phyloP scores from a whole-genome alignment of 2,888 invertebrate genomes.

The Aspidiotus rigidus region DNA sequence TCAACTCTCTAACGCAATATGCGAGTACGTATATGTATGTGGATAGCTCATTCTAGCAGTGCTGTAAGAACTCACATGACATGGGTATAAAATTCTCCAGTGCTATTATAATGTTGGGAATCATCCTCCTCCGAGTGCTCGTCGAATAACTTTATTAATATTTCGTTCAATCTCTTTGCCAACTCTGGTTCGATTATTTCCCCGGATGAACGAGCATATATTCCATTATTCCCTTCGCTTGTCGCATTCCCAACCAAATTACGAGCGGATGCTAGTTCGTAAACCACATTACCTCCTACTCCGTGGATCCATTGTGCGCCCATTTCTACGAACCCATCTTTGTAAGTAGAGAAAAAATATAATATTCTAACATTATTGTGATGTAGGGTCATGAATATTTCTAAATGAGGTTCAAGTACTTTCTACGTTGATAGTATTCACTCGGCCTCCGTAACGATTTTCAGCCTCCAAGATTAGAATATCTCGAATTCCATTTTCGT shows the following conservation, averaged over 20 bases:
- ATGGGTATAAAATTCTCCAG: too few species aligned
- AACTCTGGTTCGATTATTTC: constrained; percentile 9
- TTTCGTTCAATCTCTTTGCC: not conserved
- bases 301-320: constrained; percentile 77
- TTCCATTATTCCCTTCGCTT: not conserved
- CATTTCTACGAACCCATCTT: constrained; percentile 53
- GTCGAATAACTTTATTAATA: not conserved
- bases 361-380: not conserved
- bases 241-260: constrained; percentile 30
- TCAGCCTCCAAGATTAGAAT: constrained; percentile 55
- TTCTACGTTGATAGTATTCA: constrained; percentile 43
- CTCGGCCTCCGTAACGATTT: constrained; percentile 55
- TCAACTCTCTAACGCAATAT: too few species aligned
- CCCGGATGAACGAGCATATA: constrained; percentile 11
- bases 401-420: not conserved
- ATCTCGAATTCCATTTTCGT: constrained; percentile 45
- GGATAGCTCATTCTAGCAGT: too few species aligned
- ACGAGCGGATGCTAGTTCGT: constrained; percentile 43
- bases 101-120: too few species aligned
- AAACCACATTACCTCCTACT: constrained; percentile 54
- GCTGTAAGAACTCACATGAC: too few species aligned
- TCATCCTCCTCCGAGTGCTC: too few species aligned
- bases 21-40: too few species aligned
- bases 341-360: not conserved
- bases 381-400: not conserved